A percentile compares a stretch with the other conserved stretches of the same genome.
Evolutionary conservation across 2,113 vertebrate species (phyloP).

Genomic region (Calyptomena viridis): DNA sequence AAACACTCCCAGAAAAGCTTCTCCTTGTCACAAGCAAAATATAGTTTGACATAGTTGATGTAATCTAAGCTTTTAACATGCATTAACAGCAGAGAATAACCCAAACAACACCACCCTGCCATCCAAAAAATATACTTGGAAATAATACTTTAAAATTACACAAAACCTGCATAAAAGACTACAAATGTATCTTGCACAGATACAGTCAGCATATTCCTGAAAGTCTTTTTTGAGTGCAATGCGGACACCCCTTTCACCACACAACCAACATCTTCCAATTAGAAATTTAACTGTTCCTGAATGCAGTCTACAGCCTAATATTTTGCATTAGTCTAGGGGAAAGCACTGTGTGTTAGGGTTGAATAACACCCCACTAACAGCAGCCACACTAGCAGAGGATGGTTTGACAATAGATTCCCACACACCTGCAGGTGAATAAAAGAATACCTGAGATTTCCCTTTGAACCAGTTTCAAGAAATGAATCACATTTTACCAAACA

Average conservation of each 20-base stretch:
- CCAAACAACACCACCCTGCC: neutral
- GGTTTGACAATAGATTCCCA: neutral
- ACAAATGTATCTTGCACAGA: neutral
- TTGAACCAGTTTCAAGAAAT: conserved; percentile 35
- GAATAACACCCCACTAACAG: conserved; percentile 9
- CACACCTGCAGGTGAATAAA: conserved; percentile 14
- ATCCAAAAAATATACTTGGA: neutral
- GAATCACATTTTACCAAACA: neutral
- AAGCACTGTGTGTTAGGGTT: neutral
- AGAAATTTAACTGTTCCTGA: neutral
- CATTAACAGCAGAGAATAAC: conserved; percentile 2
- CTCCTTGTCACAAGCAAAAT: neutral
- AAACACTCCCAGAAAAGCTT: neutral
- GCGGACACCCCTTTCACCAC: neutral
- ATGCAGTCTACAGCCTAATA: neutral
- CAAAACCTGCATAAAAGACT: neutral
- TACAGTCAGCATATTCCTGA: neutral
- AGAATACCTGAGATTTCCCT: conserved; percentile 19
- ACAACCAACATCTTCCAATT: neutral
- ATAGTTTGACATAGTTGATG: neutral
- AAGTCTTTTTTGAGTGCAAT: neutral
- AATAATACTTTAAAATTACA: neutral
- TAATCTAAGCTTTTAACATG: neutral
- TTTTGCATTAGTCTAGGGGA: neutral
- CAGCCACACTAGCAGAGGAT: neutral